Evolutionary conservation across 2,888 invertebrate species (phyloP), one percentile per base, ranked within the genome.

Genomic region (Rambutsinella grinnellia): DNA sequence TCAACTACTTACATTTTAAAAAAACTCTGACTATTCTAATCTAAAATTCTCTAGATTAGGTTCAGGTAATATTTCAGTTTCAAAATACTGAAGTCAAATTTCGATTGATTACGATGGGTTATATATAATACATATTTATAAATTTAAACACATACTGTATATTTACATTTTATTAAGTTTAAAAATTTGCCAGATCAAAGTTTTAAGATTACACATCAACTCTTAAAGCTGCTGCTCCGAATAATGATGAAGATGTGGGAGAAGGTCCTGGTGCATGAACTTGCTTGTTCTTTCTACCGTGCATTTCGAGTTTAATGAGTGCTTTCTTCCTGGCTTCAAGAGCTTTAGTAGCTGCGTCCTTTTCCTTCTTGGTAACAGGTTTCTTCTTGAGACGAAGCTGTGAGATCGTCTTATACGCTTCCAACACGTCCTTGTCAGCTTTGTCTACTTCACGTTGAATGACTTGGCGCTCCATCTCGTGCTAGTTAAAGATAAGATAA

Each of bases 341-440:
- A 24, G 91, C 89, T 84, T 90, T 91, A 90, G 92, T 91, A 8
- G 94, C 93, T 86, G 92, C 91, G 76, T 94, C 94, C 82, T 92
- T 92, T 85, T 95, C 95, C 84, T 94, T 93, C 83, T 91, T 91
- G 28, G 92, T 91, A 3, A 94, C 89, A 6, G 92, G 91, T 80
- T 93, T 90, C 85, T 94, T 93, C 86, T 95, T 95, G 85, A 93
- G 92, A 84, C 95, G 93, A 0, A 93, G 91, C 28, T 91, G 88
- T 76, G 92, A 89, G 85, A 95, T 91, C 85, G 93, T 93, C 84
- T 94, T 93, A 85, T 95, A 96, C 84, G 93, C 91, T 85, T 96
- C 96, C 3, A 83, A 47, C 8, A 90, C 89, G 86, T 93, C 92
- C 85, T 90, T 89, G 57, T 83, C 83, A 0, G 79, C 79, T 66